Conservation (phyloP, 2,113 vertebrate species). For the Lophura nycthemera region DNA sequence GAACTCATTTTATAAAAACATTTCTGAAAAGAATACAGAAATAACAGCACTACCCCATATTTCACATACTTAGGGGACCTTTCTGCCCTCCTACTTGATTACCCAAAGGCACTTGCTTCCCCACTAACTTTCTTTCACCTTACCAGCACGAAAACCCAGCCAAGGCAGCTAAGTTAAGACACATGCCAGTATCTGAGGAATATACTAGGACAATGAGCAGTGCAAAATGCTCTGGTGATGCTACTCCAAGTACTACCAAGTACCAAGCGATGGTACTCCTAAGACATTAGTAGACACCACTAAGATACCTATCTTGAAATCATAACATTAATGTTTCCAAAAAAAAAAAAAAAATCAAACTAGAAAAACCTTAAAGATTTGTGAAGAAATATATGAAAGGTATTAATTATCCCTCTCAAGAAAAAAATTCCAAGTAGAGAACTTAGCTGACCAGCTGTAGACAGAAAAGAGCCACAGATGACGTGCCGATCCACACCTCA, state of each 20-base stretch:
- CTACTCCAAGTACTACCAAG: too few species aligned
- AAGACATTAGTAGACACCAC: not conserved
- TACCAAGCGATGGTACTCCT: not conserved
- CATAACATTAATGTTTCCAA: not conserved
- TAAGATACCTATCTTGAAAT: not conserved
- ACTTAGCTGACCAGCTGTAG: not conserved
- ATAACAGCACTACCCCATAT: rapidly evolving
- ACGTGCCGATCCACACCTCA: too few species aligned
- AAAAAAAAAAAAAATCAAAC: not conserved
- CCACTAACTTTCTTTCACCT: not conserved
- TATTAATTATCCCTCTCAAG: too few species aligned
- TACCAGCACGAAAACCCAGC: not conserved
- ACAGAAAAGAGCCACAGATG: not conserved
- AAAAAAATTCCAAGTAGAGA: not conserved
- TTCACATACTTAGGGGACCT: rapidly evolving
- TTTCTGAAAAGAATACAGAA: not conserved
- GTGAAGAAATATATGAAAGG: not conserved
- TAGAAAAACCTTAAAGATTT: not conserved
- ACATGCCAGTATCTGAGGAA: not conserved
- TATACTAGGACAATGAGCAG: not conserved
- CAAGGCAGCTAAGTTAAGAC: not conserved
- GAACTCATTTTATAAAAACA: not conserved
- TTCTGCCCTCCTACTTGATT: not conserved
- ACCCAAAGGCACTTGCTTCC: not conserved
- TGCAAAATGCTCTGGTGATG: not conserved